Evolutionary conservation across 2,888 invertebrate genomes (phyloP).

Genomic region (Acronicta leporina): DNA sequence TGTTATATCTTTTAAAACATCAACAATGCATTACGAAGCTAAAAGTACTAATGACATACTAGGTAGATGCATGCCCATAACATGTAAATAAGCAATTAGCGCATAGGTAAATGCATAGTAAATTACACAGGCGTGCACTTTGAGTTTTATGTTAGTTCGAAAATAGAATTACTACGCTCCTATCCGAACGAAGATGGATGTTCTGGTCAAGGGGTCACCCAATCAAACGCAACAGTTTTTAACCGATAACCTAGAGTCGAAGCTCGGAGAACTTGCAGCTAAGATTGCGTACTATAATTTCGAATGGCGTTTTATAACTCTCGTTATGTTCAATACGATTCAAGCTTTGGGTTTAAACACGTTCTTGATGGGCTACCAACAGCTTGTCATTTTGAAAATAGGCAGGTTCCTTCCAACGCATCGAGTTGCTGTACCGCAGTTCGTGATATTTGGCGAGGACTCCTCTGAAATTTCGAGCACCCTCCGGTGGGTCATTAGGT

Average conservation of each 20-base stretch:
- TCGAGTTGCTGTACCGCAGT: constrained; percentile 59
- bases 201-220: neutral
- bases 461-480: constrained; percentile 60
- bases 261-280: constrained; percentile 67
- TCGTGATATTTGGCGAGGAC: constrained; percentile 68
- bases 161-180: constrained; percentile 1
- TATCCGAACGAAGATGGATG: constrained; percentile 32
- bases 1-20: constrained; percentile 37
- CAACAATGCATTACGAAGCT: constrained; percentile 45
- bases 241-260: constrained; percentile 45
- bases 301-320: constrained; percentile 71
- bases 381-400: constrained; percentile 62
- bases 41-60: constrained; percentile 37
- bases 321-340: constrained; percentile 65
- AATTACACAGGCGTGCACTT: constrained; percentile 21
- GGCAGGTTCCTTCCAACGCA: constrained; percentile 58
- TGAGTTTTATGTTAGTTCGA: constrained; percentile 12
- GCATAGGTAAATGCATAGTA: constrained; percentile 12
- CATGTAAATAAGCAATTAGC: constrained; percentile 38
- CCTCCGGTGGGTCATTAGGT: constrained; percentile 59
- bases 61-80: constrained; percentile 18
- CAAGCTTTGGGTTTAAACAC: constrained; percentile 58
- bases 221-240: constrained; percentile 49
- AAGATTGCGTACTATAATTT: constrained; percentile 74
- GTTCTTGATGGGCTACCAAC: constrained; percentile 66